Evolutionary conservation across 2,113 vertebrate species (phyloP).

Genomic region (Thomomys bottae): DNA sequence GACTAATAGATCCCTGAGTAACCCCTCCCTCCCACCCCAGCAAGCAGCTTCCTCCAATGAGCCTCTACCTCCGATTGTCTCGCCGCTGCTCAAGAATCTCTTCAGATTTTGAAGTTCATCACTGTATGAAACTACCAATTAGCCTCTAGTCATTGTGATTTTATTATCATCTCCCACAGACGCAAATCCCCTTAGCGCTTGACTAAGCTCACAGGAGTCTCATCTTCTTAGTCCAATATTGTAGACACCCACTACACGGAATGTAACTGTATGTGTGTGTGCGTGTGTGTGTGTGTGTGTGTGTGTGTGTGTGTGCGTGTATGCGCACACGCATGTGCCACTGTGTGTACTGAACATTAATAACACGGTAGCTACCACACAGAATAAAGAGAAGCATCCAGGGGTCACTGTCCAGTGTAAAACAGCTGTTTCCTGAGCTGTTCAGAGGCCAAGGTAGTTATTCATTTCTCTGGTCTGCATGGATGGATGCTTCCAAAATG

Average conservation of each 20-base stretch:
- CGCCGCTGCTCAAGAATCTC: neutral
- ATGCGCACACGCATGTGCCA: no score
- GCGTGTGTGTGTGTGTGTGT: neutral
- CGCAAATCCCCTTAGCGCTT: neutral
- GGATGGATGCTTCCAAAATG: constrained; percentile 69
- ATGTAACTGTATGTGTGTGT: neutral
- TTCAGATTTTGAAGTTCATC: neutral
- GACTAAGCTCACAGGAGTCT: neutral
- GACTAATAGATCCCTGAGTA: neutral
- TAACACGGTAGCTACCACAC: neutral
- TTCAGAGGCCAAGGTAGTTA: constrained; percentile 56
- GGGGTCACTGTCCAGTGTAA: constrained; percentile 33
- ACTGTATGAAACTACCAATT: neutral
- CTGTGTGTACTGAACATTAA: neutral
- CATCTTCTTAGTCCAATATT: neutral
- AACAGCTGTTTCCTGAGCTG: constrained; percentile 66
- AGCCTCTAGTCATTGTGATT: neutral
- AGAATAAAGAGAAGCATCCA: constrained; percentile 37
- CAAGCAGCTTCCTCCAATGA: neutral
- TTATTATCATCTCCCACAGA: neutral
- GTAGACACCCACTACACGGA: neutral
- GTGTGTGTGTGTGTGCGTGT: neutral
- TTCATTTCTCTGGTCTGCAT: constrained; percentile 63
- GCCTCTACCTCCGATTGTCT: neutral
- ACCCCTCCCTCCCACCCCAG: no score